phyloP scores from a whole-genome alignment of 2,888 invertebrate genomes.

The Vannuccia rotundouncinata region DNA sequence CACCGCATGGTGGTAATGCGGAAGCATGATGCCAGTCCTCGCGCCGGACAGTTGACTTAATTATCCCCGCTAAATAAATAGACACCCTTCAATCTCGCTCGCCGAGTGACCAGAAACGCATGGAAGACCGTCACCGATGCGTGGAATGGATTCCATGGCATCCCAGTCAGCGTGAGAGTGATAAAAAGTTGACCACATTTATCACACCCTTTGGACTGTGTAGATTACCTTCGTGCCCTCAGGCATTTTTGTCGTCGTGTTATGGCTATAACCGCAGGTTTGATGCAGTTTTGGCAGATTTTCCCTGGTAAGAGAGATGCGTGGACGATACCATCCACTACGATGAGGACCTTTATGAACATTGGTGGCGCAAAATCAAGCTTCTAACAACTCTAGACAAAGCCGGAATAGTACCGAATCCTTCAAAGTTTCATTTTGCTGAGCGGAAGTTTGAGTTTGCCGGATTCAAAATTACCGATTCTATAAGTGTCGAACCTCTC shows the following conservation, averaged over 20 bases:
- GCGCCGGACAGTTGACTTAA: slow-evolving; percentile 14
- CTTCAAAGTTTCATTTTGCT: slow-evolving; percentile 25
- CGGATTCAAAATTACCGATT: slow-evolving; percentile 19
- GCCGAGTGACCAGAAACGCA: slow-evolving; percentile 39
- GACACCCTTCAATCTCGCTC: slow-evolving; percentile 40
- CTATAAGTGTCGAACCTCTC: background rate
- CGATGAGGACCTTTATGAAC: slow-evolving; percentile 28
- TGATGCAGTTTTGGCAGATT: slow-evolving; percentile 40
- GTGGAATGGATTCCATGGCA: slow-evolving; percentile 41
- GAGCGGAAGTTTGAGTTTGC: background rate
- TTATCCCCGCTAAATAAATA: slow-evolving; percentile 27
- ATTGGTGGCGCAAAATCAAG: slow-evolving; percentile 32
- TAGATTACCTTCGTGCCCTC: slow-evolving; percentile 41
- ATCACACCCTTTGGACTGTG: slow-evolving; percentile 41
- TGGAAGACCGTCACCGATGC: slow-evolving; percentile 41
- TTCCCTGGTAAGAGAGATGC: slow-evolving; percentile 41
- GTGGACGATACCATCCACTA: slow-evolving; percentile 32
- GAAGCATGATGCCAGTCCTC: slow-evolving; percentile 22
- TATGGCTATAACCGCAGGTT: slow-evolving; percentile 42
- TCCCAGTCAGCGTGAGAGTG: slow-evolving; percentile 38
- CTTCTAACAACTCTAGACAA: background rate
- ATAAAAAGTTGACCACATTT: slow-evolving; percentile 37
- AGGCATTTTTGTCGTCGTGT: slow-evolving; percentile 41
- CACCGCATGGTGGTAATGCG: slow-evolving; percentile 24
- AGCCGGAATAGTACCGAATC: slow-evolving; percentile 29